Percentiles rank a stretch among this genome's conserved stretches.
Conservation (phyloP, 1,140 invertebrate species). For the Pachypeltis micranthus region DNA sequence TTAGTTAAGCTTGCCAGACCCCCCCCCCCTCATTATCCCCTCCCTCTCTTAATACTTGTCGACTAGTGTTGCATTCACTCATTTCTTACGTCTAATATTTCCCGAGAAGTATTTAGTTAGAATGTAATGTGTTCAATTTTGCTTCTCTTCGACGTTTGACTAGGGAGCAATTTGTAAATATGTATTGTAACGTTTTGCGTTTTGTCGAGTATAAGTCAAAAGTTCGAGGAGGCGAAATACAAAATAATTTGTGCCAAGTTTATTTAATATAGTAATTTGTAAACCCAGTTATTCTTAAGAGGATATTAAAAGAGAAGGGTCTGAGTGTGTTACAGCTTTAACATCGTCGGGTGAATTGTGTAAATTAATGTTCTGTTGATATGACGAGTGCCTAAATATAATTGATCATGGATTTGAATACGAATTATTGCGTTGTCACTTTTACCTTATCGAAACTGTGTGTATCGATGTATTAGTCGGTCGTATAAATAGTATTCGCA, state of each 20-base stretch:
- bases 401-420: no score
- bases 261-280: neutral
- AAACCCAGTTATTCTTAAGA: neutral
- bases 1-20: neutral
- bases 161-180: neutral
- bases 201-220: no score
- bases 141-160: neutral
- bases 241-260: neutral
- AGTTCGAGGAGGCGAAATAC: neutral
- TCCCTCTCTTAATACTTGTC: no score
- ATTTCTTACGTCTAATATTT: no score
- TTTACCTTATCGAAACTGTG: no score
- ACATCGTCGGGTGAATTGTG: neutral
- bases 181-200: neutral
- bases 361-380: neutral
- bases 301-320: neutral
- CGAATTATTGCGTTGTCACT: no score
- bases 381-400: no score
- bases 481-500: no score
- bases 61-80: no score
- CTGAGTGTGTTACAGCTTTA: conserved; percentile 4
- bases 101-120: neutral
- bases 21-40: neutral
- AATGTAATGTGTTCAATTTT: neutral
- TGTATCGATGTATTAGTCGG: no score